These are phyloP conservation scores for Temnothorax curvispinosus DNA, from an alignment of 1,140 invertebrate genomes.

Conservation along the genomic window DNA sequence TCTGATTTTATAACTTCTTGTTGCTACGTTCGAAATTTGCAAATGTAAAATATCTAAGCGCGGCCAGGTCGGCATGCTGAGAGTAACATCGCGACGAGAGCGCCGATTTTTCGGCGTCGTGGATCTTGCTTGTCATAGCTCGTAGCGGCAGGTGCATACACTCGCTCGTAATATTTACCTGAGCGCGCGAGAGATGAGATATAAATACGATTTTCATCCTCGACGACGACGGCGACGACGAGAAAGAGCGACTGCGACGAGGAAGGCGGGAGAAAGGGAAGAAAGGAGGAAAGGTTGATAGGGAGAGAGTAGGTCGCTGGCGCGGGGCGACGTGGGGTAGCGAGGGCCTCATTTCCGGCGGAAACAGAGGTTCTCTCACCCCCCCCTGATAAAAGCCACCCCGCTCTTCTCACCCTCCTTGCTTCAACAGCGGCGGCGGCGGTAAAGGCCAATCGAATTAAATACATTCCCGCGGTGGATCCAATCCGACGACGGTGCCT, in stretches of 20 bases:
- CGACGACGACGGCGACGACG: slow-evolving; percentile 28
- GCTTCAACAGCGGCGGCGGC: slow-evolving; percentile 38
- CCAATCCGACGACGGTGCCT: slow-evolving; percentile 60
- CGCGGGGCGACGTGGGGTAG: slow-evolving; percentile 63
- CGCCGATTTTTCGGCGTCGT: slow-evolving; percentile 43
- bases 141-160: slow-evolving; percentile 57
- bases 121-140: slow-evolving; percentile 28
- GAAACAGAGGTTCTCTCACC: slow-evolving; percentile 80
- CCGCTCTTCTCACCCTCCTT: slow-evolving; percentile 33
- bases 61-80: neutral
- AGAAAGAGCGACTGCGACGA: slow-evolving; percentile 42
- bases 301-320: slow-evolving; percentile 39
- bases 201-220: slow-evolving; percentile 78
- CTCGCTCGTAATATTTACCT: slow-evolving; percentile 72
- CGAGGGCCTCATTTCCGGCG: slow-evolving; percentile 83
- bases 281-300: slow-evolving; percentile 50
- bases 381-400: slow-evolving; percentile 46
- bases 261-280: slow-evolving; percentile 27
- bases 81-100: neutral
- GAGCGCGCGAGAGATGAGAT: slow-evolving; percentile 74
- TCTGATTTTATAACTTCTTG: neutral
- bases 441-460: slow-evolving; percentile 77
- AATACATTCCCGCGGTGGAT: slow-evolving; percentile 75
- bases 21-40: neutral
- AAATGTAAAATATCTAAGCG: slow-evolving; percentile 19